Evolutionary conservation across 2,888 invertebrate species (phyloP).

Genomic region (Dynastes tityus): DNA sequence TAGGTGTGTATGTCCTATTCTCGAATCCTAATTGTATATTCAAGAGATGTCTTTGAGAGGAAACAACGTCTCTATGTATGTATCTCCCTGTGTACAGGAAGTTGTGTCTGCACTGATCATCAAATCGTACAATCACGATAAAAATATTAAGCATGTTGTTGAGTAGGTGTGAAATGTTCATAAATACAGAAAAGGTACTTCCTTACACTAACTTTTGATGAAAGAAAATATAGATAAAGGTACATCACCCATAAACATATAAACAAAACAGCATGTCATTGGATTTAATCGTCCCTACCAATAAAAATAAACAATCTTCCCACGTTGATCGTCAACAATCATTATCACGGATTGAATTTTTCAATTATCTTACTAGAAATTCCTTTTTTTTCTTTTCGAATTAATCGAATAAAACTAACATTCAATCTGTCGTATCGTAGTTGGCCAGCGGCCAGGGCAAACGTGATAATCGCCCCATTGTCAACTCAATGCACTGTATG

Average conservation of each 20-base stretch:
- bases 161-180: neutral
- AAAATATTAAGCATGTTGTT: constrained; percentile 21
- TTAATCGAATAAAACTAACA: neutral
- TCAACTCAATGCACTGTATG: constrained; percentile 9
- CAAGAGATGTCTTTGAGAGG: constrained; percentile 65
- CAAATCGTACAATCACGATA: constrained; percentile 55
- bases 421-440: neutral
- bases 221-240: neutral
- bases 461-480: neutral
- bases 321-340: neutral
- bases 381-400: too few relatives aligned
- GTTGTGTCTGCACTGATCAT: constrained; percentile 62
- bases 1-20: neutral
- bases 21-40: constrained; percentile 64
- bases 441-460: too few relatives aligned
- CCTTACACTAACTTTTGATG: neutral
- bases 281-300: constrained; percentile 19
- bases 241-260: constrained; percentile 5
- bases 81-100: constrained; percentile 60
- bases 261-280: constrained; percentile 34
- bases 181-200: neutral
- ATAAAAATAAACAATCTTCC: constrained; percentile 22
- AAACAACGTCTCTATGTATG: constrained; percentile 66
- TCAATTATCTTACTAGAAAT: neutral
- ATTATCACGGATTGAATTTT: neutral